A percentile compares a stretch with the other conserved stretches of the same genome.
Evolutionary conservation across 2,888 invertebrate species (phyloP).

Genomic region (Lepidochrysops patricia): DNA sequence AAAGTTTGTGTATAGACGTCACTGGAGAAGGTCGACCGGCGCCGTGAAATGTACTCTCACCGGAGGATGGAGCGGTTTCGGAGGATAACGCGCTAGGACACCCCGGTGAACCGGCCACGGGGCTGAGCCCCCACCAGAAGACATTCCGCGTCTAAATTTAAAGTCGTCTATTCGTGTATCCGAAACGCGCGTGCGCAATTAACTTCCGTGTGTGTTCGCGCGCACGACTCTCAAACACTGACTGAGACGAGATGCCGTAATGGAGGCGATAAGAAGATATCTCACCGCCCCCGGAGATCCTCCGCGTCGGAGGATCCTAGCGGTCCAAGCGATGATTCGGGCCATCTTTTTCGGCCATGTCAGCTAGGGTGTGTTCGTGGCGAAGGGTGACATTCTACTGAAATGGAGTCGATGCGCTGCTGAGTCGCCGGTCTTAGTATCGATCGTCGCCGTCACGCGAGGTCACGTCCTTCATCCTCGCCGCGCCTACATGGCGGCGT

Average conservation of each 20-base stretch:
- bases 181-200: constrained; percentile 61
- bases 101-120: constrained; percentile 84
- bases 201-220: constrained; percentile 71
- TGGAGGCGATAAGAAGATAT: constrained; percentile 54
- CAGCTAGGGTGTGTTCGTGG: constrained; percentile 44
- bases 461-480: constrained; percentile 74
- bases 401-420: constrained; percentile 40
- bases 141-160: constrained; percentile 70
- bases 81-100: constrained; percentile 65
- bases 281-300: constrained; percentile 70
- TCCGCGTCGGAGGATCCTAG: constrained; percentile 62
- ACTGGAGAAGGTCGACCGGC: constrained; percentile 43
- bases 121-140: constrained; percentile 75
- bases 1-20: constrained; percentile 58
- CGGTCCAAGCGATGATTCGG: constrained; percentile 58
- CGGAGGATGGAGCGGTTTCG: constrained; percentile 57
- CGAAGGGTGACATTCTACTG: constrained; percentile 58
- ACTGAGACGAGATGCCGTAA: constrained; percentile 57
- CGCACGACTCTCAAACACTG: constrained; percentile 64
- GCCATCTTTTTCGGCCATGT: constrained; percentile 33
- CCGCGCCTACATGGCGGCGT: constrained; percentile 60
- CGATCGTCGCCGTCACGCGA: constrained; percentile 63
- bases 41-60: constrained; percentile 54
- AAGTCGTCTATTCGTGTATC: constrained; percentile 69
- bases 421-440: constrained; percentile 52